Conservation (phyloP, 2,113 vertebrate species). For the Trematomus loennbergii region DNA sequence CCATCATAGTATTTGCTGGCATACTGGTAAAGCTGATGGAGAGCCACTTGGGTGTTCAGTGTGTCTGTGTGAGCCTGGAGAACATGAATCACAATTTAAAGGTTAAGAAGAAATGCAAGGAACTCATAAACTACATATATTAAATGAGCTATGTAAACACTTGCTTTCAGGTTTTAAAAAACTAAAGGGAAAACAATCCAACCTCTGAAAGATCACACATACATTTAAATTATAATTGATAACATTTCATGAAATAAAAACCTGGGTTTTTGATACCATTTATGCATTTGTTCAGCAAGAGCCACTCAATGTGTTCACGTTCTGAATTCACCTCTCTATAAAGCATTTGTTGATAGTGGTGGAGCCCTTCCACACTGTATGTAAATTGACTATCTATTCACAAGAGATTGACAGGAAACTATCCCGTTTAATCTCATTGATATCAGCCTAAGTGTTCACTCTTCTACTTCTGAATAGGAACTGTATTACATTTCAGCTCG, state of each 20-base stretch:
- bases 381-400: background rate
- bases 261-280: background rate
- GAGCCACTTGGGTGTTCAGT: constrained; percentile 94
- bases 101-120: constrained; percentile 36
- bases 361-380: background rate
- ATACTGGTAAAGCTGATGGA: constrained; percentile 98
- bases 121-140: constrained; percentile 2
- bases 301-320: background rate
- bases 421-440: background rate
- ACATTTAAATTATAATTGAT: constrained; percentile 16
- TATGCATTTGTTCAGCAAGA: background rate
- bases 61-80: constrained; percentile 95
- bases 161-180: background rate
- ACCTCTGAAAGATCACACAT: constrained; percentile 1
- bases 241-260: constrained; percentile 3
- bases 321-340: background rate
- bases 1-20: constrained; percentile 98
- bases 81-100: constrained; percentile 53
- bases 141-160: background rate
- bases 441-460: background rate
- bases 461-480: background rate
- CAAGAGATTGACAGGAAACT: background rate
- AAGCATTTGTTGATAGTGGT: background rate
- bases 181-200: background rate
- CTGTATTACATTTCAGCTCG: background rate